Base-by-base conservation (phyloP, 1,140 invertebrate genomes). In the Penaeus vannamei region DNA sequence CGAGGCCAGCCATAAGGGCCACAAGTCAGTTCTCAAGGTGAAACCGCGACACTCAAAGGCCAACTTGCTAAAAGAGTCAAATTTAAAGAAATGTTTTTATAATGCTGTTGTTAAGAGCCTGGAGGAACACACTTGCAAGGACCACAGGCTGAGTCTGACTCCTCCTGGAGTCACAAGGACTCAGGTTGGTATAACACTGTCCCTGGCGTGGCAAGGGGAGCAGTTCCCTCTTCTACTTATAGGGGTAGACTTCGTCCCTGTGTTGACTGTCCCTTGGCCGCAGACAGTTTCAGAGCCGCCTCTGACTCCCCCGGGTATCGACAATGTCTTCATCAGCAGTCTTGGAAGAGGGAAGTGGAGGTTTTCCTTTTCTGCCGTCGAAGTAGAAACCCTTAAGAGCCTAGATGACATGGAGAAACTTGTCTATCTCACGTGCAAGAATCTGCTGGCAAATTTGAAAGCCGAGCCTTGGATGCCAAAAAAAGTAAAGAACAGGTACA, bases 391-490 rank as follows among this genome's bases (percentile, higher is more conserved):
- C 20, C 42, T 85, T 22, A 53, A 23, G 2, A 22, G 59, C 14
- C 12, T 85, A 66, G 64, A 72, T 46, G 17, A 8, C 29, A 8
- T 42, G 10, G 83, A 85, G 14, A 61, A 42, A 29, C 36, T 8
- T 1, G 42, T 42, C 1, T 72, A 29, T 14, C 23, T 85, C 17
- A 14, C 64, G 19, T 26, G 36, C 29, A 85, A 85, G 42, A 46
- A 10, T 20, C 26, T 85, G 14, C 62, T 85, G 8, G 66, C 62
- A 17, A 32, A 53, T 46, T 42, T 66, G 61, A 85, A 85, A 26
- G 62, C 83, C 42, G 83, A 85, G 42, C 64, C 83, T 0, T 85
- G 83, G 83, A 85, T 85, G 83, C 64, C 83, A 10, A 85, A 53
- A 29, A 5, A 46, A 2, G 3, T 85, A 7, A 85, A 85, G 64